These are phyloP conservation scores for Panorpa germanica DNA, from an alignment of 2,888 invertebrate genomes.

Conservation along the genomic window DNA sequence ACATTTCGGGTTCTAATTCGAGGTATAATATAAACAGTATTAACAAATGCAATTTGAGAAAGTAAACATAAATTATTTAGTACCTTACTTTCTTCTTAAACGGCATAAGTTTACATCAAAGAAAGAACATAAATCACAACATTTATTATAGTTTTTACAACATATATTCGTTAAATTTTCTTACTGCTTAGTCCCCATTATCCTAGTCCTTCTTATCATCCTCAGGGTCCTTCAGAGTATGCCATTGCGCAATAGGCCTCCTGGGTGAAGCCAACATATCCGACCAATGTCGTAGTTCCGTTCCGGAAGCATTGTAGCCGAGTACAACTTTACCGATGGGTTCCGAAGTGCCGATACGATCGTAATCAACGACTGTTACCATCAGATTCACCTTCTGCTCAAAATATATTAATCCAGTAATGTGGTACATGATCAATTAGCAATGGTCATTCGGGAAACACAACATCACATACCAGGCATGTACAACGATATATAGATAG, in stretches of 20 bases:
- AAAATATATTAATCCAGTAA: too few species aligned
- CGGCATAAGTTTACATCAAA: neutral
- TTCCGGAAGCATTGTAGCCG: conserved; percentile 94
- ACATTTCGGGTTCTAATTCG: too few species aligned
- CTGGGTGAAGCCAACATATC: conserved; percentile 99
- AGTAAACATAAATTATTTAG: too few species aligned
- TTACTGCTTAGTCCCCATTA: too few species aligned
- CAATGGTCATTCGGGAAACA: too few species aligned
- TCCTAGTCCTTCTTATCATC: conserved; percentile 82
- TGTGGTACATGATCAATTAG: conserved; percentile 8
- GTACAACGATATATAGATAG: too few species aligned
- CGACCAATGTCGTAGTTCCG: conserved; percentile 98
- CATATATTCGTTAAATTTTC: conserved; percentile 1
- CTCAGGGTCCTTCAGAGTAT: conserved; percentile 95
- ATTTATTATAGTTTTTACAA: neutral
- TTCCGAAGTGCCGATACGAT: conserved; percentile 98
- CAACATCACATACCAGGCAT: too few species aligned
- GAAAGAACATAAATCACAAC: neutral
- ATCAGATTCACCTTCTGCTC: conserved; percentile 95
- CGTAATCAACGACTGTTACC: conserved; percentile 99
- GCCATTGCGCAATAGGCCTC: conserved; percentile 99
- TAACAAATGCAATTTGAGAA: too few species aligned
- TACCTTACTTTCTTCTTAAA: too few species aligned
- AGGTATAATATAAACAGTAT: too few species aligned
- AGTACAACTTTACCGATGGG: conserved; percentile 95